Percentiles rank a stretch among this genome's conserved stretches.
Conservation (phyloP, 2,888 invertebrate species). For the Patella pellucida region DNA sequence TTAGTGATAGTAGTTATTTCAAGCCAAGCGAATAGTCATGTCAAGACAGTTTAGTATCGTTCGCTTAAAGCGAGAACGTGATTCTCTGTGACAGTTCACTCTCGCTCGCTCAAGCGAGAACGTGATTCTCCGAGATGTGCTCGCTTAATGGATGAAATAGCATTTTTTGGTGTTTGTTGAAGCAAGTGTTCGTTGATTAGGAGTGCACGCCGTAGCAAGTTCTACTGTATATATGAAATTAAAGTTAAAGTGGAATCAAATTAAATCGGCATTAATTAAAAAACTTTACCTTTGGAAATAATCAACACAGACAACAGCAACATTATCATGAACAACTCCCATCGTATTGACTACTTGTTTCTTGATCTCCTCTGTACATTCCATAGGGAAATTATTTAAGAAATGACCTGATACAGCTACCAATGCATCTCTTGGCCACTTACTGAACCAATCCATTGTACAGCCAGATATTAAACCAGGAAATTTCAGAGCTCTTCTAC, state of each 20-base stretch:
- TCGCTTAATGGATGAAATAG: too few relatives aligned
- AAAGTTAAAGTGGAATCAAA: not conserved
- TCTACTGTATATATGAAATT: not conserved
- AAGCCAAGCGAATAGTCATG: too few relatives aligned
- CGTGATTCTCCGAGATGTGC: too few relatives aligned
- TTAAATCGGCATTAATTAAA: not conserved
- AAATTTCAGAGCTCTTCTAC: constrained; percentile 67
- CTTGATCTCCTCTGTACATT: constrained; percentile 54
- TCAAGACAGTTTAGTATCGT: too few relatives aligned
- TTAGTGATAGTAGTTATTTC: too few relatives aligned
- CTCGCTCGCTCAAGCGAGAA: too few relatives aligned
- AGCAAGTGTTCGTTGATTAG: too few relatives aligned
- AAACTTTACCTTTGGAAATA: constrained; percentile 63
- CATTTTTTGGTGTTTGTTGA: too few relatives aligned
- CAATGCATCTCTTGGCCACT: constrained; percentile 68
- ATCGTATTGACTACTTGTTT: constrained; percentile 61
- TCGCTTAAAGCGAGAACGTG: too few relatives aligned
- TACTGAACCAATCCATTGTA: constrained; percentile 70
- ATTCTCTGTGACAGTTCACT: too few relatives aligned
- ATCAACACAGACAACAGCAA: constrained; percentile 57
- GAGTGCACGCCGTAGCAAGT: too few relatives aligned
- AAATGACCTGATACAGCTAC: constrained; percentile 67
- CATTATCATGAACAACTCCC: constrained; percentile 66
- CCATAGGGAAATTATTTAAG: constrained; percentile 59
- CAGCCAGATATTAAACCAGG: constrained; percentile 70